Percentiles rank a stretch among this genome's conserved stretches.
phyloP scores from a whole-genome alignment of 2,113 vertebrate genomes.

The Mugil cephalus region DNA sequence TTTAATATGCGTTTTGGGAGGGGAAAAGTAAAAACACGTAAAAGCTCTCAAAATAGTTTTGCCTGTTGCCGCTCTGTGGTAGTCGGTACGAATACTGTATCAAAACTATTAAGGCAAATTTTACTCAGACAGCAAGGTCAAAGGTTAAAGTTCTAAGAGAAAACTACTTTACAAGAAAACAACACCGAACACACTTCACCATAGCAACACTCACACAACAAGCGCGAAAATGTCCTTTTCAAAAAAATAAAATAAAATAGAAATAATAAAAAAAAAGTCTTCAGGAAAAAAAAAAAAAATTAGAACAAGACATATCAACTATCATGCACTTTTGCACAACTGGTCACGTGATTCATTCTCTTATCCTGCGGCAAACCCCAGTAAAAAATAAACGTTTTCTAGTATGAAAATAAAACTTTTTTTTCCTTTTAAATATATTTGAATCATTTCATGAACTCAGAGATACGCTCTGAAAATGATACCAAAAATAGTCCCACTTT shows the following conservation, averaged over 20 bases:
- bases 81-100: conserved; percentile 88
- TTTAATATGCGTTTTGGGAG: conserved; percentile 53
- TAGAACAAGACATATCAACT: conserved; percentile 88
- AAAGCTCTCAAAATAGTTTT: conserved; percentile 88
- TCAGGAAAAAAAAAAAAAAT: conserved; percentile 71
- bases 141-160: conserved; percentile 87
- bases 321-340: conserved; percentile 89
- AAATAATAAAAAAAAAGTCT: conserved; percentile 69
- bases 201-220: conserved; percentile 95
- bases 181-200: conserved; percentile 91
- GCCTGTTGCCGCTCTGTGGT: conserved; percentile 84
- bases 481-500: conserved; percentile 95
- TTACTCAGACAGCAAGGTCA: conserved; percentile 87
- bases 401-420: conserved; percentile 96
- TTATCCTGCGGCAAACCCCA: conserved; percentile 85
- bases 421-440: conserved; percentile 83
- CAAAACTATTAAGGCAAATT: conserved; percentile 97
- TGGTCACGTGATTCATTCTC: conserved; percentile 88
- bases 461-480: conserved; percentile 92
- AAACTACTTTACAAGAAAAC: conserved; percentile 87
- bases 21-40: conserved; percentile 88
- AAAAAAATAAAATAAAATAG: conserved; percentile 74
- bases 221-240: conserved; percentile 90
- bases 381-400: conserved; percentile 91
- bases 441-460: conserved; percentile 92